Conservation (phyloP, 2,797 vertebrate species). For the Phyllotis vaccarum region DNA sequence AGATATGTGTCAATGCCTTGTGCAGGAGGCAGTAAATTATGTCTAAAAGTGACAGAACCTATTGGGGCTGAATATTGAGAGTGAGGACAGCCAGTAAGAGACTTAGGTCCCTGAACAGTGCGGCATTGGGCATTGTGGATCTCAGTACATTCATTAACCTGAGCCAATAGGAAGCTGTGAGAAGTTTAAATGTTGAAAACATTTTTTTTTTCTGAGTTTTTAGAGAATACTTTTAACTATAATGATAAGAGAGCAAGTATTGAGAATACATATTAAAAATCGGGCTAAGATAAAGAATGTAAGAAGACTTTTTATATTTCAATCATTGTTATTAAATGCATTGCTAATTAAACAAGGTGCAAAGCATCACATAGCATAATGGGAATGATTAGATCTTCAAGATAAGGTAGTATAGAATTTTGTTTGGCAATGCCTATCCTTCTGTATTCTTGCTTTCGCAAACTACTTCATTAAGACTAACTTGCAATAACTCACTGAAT, state of each 20-base stretch:
- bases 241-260: conserved; percentile 32
- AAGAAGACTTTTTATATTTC: neutral
- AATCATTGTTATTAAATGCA: conserved; percentile 39
- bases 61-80: fast-evolving
- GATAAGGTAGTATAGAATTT: neutral
- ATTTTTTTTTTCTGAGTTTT: conserved; percentile 7
- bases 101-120: neutral
- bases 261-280: neutral
- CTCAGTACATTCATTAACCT: neutral
- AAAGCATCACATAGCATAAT: neutral
- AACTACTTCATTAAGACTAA: neutral
- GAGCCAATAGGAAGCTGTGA: neutral
- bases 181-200: neutral
- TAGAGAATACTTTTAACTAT: neutral
- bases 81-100: neutral
- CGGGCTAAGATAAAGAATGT: neutral
- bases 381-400: neutral
- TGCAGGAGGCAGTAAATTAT: neutral
- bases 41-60: neutral
- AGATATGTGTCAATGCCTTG: neutral
- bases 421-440: neutral
- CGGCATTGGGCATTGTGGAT: neutral
- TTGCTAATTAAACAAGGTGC: conserved; percentile 54
- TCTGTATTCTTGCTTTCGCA: conserved; percentile 1
- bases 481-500: neutral